These are phyloP conservation scores for Hucho hucho DNA, from an alignment of 2,113 vertebrate species.

Conservation along the genomic window DNA sequence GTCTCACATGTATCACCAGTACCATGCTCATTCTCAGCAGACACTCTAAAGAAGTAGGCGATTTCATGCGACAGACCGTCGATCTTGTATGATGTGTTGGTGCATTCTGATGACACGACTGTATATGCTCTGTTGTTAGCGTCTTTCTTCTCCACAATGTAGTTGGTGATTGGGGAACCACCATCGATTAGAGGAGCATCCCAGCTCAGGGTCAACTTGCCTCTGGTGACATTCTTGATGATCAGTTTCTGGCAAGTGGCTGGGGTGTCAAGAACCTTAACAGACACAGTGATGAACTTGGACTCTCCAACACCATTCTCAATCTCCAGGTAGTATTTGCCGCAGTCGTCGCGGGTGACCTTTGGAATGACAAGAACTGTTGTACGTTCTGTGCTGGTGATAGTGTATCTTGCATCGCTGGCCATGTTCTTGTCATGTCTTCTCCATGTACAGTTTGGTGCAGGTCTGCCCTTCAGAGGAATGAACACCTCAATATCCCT, in stretches of 20 bases:
- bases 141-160: slow-evolving; percentile 92
- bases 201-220: slow-evolving; percentile 90
- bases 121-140: slow-evolving; percentile 93
- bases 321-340: slow-evolving; percentile 93
- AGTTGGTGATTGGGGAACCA: slow-evolving; percentile 90
- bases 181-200: slow-evolving; percentile 92
- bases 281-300: slow-evolving; percentile 86
- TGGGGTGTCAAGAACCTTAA: slow-evolving; percentile 93
- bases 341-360: slow-evolving; percentile 89
- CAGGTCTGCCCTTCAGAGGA: slow-evolving; percentile 92
- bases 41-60: slow-evolving; percentile 93
- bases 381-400: slow-evolving; percentile 89
- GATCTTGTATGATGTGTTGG: slow-evolving; percentile 86
- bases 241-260: slow-evolving; percentile 90
- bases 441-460: slow-evolving; percentile 91
- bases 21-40: slow-evolving; percentile 95
- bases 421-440: slow-evolving; percentile 89
- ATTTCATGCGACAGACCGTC: slow-evolving; percentile 85
- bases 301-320: slow-evolving; percentile 95
- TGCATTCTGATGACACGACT: slow-evolving; percentile 82
- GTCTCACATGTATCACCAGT: slow-evolving; percentile 92
- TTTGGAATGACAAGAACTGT: slow-evolving; percentile 88
- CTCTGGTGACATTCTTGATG: slow-evolving; percentile 88
- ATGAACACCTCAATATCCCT: slow-evolving; percentile 88
- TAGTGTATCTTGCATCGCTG: slow-evolving; percentile 83